Percentiles rank a stretch among this genome's conserved stretches.
phyloP scores from a whole-genome alignment of 2,113 vertebrate genomes.

The Cervus canadensis region DNA sequence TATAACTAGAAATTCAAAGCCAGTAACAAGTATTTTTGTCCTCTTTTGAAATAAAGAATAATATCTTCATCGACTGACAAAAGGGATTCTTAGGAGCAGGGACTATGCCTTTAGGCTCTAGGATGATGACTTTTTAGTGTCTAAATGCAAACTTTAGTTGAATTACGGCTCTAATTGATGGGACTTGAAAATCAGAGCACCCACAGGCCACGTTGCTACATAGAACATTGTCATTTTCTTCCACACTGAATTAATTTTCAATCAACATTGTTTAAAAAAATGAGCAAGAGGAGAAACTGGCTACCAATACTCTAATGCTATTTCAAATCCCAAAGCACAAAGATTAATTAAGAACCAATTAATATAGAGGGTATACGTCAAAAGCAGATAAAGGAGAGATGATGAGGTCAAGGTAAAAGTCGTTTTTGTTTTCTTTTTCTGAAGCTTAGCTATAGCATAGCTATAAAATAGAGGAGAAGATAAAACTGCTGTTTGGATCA shows the following conservation, averaged over 20 bases:
- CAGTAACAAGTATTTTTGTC: slow-evolving; percentile 72
- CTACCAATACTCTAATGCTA: slow-evolving; percentile 72
- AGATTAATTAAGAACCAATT: slow-evolving; percentile 78
- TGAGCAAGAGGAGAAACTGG: slow-evolving; percentile 52
- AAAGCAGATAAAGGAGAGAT: slow-evolving; percentile 46
- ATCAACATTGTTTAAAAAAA: slow-evolving; percentile 65
- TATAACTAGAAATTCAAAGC: slow-evolving; percentile 59
- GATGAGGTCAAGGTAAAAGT: slow-evolving; percentile 73
- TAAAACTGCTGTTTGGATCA: neutral
- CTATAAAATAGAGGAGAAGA: neutral
- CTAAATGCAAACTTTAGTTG: slow-evolving; percentile 72
- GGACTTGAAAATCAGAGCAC: slow-evolving; percentile 79
- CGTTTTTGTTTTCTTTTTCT: slow-evolving; percentile 42
- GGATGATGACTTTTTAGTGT: slow-evolving; percentile 72
- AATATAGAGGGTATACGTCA: slow-evolving; percentile 59
- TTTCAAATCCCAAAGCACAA: slow-evolving; percentile 77
- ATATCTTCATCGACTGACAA: slow-evolving; percentile 63
- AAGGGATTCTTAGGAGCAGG: slow-evolving; percentile 65
- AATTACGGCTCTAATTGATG: slow-evolving; percentile 78
- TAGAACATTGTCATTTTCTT: slow-evolving; percentile 73
- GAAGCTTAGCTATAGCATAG: slow-evolving; percentile 43
- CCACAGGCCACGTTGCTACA: slow-evolving; percentile 73
- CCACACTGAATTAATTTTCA: slow-evolving; percentile 76
- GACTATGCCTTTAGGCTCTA: slow-evolving; percentile 70
- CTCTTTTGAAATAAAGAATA: slow-evolving; percentile 72